These are phyloP conservation scores for Drosophila kurseongensis DNA, from an alignment of 1,140 invertebrate genomes.

Conservation along the genomic window DNA sequence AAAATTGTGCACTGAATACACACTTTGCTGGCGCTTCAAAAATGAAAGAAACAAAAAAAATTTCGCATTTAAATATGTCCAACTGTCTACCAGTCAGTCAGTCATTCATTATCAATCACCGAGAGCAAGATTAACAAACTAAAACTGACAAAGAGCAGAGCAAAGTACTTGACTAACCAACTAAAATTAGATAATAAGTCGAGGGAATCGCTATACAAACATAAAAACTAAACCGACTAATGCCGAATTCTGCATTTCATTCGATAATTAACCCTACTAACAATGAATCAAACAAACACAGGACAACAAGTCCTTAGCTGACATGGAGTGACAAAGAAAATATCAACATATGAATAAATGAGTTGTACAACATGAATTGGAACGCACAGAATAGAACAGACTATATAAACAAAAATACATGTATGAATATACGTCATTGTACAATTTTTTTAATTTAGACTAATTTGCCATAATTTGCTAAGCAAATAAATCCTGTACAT, in stretches of 20 bases:
- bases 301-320: slow-evolving; percentile 43
- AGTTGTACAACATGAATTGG: slow-evolving; percentile 35
- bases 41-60: slow-evolving; percentile 7
- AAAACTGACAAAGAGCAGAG: slow-evolving; percentile 16
- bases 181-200: slow-evolving; percentile 70
- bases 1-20: slow-evolving; percentile 1
- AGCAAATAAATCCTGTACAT: slow-evolving; percentile 71
- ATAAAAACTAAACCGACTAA: slow-evolving; percentile 46
- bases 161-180: slow-evolving; percentile 70
- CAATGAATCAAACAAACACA: slow-evolving; percentile 38
- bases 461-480: slow-evolving; percentile 83
- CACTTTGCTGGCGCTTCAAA: slow-evolving; percentile 8
- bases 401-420: slow-evolving; percentile 12
- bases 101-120: slow-evolving; percentile 21
- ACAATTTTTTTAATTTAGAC: slow-evolving; percentile 62
- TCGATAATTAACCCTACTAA: slow-evolving; percentile 48
- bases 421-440: slow-evolving; percentile 27
- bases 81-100: slow-evolving; percentile 31
- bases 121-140: slow-evolving; percentile 50
- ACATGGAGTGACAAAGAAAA: slow-evolving; percentile 47
- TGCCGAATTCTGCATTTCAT: slow-evolving; percentile 32
- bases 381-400: slow-evolving; percentile 19
- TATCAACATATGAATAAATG: slow-evolving; percentile 38
- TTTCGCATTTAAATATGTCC: slow-evolving; percentile 20
- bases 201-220: slow-evolving; percentile 32